Conservation (phyloP, 2,113 vertebrate genomes). For the Oplegnathus fasciatus region DNA sequence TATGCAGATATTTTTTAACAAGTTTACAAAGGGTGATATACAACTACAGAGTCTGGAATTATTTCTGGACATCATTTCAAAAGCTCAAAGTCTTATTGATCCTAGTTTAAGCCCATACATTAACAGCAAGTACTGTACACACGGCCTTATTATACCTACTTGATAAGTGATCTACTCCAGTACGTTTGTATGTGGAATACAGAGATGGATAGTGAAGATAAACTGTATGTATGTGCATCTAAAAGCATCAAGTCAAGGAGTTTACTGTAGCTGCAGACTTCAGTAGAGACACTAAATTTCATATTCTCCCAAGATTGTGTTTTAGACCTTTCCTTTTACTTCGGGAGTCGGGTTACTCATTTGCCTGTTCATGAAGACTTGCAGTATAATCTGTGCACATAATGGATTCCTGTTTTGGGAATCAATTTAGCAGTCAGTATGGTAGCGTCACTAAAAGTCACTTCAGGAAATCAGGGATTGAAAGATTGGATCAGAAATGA, state of each 20-base stretch:
- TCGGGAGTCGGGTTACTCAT: background rate
- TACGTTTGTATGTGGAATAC: background rate
- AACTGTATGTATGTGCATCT: background rate
- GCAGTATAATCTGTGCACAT: conserved; percentile 38
- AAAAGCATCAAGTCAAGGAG: conserved; percentile 11
- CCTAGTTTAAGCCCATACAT: background rate
- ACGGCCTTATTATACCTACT: background rate
- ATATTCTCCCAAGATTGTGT: background rate
- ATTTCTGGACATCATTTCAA: background rate
- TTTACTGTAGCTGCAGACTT: background rate
- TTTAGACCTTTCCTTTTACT: background rate
- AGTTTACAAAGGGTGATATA: background rate
- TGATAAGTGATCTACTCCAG: background rate
- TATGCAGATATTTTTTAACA: background rate
- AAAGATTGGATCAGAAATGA: conserved; percentile 61
- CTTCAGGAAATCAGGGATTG: conserved; percentile 37
- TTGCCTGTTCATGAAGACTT: conserved; percentile 17
- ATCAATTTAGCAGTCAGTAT: conserved; percentile 53
- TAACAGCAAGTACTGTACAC: background rate
- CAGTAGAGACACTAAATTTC: background rate
- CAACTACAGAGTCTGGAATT: background rate
- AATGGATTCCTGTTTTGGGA: conserved; percentile 47
- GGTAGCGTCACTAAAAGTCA: conserved; percentile 36
- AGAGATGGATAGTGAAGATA: background rate
- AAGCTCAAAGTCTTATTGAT: background rate